Evolutionary conservation across 2,113 vertebrate genomes (phyloP), one percentile per base, ranked within the genome.

Genomic region (Nasalis larvatus): DNA sequence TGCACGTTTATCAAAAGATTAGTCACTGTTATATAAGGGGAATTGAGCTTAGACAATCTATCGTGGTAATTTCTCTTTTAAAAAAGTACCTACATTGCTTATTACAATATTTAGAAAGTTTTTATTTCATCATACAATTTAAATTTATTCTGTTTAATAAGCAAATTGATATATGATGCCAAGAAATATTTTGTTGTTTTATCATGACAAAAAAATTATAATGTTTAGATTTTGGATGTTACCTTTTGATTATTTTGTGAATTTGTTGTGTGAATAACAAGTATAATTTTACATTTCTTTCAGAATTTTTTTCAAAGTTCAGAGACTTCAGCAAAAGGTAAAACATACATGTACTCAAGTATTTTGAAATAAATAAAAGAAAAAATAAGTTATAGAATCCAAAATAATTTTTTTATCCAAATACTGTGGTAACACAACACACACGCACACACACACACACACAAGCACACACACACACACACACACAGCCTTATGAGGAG

Each of bases 251-350:
- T 60, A 54, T 89, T 95, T 96, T 84, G 11, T 66, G n/a, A 81
- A 63, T 63, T 96, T 89, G 8, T 52, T 86, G 37, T 93, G 37
- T 83, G 27, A 92, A 78, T 98, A 91, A 95, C 4, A 81, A 80
- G 6, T 80, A 23, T 77, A 18, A 6, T 86, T 97, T 40, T 66
- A 7, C 16, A 17, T 10, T 30, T 93, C 87, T 96, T 97, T 69
- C 81, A 98, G 98, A 71, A 80, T 87, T 80, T 96, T 82, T 83
- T 66, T 93, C 95, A 95, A 84, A 93, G 66, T 52, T 89, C 89
- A 69, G 94, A 97, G 54, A 92, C 80, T 81, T 92, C 96, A 95
- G 8, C 16, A 87, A 97, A 91, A 98, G 98, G 98, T 98, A 98
- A 98, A 82, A 90, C 14, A 90, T 40, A 66, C 0, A 20, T 68